A percentile compares a stretch with the other conserved stretches of the same genome.
Evolutionary conservation across 1,140 invertebrate genomes (phyloP).

Genomic region (Leptinotarsa undecemlineata): DNA sequence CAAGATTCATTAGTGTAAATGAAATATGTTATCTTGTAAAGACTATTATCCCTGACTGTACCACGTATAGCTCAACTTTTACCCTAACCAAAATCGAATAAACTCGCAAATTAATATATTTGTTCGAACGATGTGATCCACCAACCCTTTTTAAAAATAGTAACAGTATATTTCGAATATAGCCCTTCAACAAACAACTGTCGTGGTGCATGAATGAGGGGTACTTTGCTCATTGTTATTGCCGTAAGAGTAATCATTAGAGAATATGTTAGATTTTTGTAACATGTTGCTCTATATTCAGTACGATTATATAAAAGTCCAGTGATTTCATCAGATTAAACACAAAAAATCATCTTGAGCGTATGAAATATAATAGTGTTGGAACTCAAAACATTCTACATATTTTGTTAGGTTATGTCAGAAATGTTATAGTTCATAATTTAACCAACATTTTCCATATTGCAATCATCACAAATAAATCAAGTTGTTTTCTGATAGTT

Average conservation of each 20-base stretch:
- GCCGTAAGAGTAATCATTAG: slow-evolving; percentile 13
- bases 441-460: no score
- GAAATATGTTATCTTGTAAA: no score
- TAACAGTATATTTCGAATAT: slow-evolving; percentile 4
- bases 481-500: no score
- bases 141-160: slow-evolving; percentile 14
- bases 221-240: slow-evolving; percentile 8
- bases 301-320: no score
- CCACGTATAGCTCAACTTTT: not conserved
- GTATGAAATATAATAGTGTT: no score
- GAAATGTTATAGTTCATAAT: no score
- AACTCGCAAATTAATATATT: slow-evolving; percentile 17
- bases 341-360: no score
- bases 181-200: slow-evolving; percentile 21
- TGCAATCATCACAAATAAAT: no score
- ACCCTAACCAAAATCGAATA: not conserved
- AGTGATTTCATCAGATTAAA: no score
- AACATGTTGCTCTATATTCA: not conserved
- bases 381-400: no score
- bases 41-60: not conserved
- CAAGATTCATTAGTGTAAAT: no score
- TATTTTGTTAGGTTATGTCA: no score
- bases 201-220: slow-evolving; percentile 20
- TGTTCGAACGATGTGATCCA: slow-evolving; percentile 11
- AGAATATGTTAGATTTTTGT: slow-evolving; percentile 12